phyloP scores from a whole-genome alignment of 2,113 vertebrate species.

The Jacana jacana region DNA sequence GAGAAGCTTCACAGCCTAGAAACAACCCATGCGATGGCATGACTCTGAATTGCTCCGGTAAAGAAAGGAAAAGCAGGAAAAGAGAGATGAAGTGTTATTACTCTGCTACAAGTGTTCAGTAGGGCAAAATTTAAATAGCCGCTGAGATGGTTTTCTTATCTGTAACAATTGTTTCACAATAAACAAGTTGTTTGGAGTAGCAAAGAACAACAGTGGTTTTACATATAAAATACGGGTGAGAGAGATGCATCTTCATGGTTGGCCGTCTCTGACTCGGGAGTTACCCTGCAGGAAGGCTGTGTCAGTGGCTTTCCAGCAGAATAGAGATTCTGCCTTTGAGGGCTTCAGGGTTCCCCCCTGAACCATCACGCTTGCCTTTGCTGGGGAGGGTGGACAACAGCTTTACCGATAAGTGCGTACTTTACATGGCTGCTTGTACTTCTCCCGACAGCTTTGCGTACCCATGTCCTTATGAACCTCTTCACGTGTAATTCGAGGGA shows the following conservation, averaged over 20 bases:
- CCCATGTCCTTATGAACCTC: neutral
- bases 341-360: neutral
- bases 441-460: neutral
- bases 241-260: neutral
- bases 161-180: neutral
- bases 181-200: neutral
- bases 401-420: neutral
- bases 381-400: neutral
- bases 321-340: neutral
- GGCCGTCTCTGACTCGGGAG: neutral
- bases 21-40: neutral
- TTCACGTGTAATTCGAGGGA: neutral
- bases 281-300: neutral
- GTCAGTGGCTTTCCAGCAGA: neutral
- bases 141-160: neutral
- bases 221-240: neutral
- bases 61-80: neutral
- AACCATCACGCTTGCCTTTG: neutral
- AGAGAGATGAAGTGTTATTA: neutral
- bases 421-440: neutral
- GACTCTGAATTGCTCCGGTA: neutral
- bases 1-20: neutral
- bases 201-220: neutral
- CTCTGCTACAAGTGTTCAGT: neutral
- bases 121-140: neutral